Evolutionary conservation across 2,797 vertebrate species (phyloP).

Genomic region (Distichodus sexfasciatus): DNA sequence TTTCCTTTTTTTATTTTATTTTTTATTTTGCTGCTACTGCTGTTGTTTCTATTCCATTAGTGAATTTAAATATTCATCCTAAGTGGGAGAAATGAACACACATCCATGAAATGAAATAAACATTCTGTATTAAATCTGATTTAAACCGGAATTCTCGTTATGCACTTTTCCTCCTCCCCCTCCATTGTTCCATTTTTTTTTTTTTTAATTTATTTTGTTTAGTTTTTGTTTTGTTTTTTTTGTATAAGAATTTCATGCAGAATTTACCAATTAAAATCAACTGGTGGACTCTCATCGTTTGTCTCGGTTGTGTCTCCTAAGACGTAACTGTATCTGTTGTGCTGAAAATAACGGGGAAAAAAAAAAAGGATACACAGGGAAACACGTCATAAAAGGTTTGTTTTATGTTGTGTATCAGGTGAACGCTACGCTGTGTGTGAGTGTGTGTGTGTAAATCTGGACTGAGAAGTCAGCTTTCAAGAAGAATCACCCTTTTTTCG

Average conservation of each 20-base stretch:
- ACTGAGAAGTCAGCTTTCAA: conserved; percentile 30
- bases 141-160: conserved; percentile 65
- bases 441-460: conserved; percentile 15
- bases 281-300: conserved; percentile 40
- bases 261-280: conserved; percentile 46
- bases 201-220: conserved; percentile 28
- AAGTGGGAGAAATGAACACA: conserved; percentile 62
- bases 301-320: conserved; percentile 42
- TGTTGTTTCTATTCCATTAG: conserved; percentile 53
- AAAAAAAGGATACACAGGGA: background rate
- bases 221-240: conserved; percentile 38
- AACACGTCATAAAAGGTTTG: conserved; percentile 3
- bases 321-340: conserved; percentile 36
- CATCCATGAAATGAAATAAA: conserved; percentile 54
- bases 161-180: conserved; percentile 56
- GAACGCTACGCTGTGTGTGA: background rate
- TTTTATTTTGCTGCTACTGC: conserved; percentile 78
- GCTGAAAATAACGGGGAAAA: background rate
- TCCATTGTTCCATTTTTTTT: conserved; percentile 52
- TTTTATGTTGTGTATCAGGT: too few relatives aligned
- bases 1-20: conserved; percentile 29
- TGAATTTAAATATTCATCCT: conserved; percentile 59
- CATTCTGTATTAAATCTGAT: conserved; percentile 48
- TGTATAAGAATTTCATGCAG: conserved; percentile 47
- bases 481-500: conserved; percentile 41